Percentiles rank a stretch among this genome's conserved stretches.
Evolutionary conservation across 2,888 invertebrate species (phyloP).

Genomic region (Miltochrista miniata): DNA sequence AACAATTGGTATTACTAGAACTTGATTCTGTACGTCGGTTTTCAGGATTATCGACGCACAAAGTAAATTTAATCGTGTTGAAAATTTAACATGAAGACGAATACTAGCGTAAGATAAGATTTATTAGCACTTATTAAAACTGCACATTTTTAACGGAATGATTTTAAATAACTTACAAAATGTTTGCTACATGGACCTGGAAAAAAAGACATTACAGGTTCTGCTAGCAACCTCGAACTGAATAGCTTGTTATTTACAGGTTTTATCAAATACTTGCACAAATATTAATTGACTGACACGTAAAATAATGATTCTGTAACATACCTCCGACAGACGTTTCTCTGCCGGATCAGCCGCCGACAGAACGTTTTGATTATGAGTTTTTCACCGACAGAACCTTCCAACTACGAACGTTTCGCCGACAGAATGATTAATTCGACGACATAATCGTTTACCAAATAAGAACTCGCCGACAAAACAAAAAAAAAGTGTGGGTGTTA

Average conservation of each 20-base stretch:
- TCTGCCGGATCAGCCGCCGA: no score
- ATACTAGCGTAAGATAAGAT: conserved; percentile 26
- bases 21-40: conserved; percentile 28
- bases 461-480: no score
- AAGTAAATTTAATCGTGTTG: conserved; percentile 58
- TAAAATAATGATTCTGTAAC: no score
- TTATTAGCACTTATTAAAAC: conserved; percentile 9
- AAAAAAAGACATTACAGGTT: no score
- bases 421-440: no score
- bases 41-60: conserved; percentile 63
- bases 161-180: not conserved
- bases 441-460: no score
- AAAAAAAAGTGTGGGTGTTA: no score
- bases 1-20: conserved; percentile 7
- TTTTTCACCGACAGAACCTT: no score
- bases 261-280: not conserved
- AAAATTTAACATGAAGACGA: conserved; percentile 41
- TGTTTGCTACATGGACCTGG: not conserved
- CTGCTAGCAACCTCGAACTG: no score
- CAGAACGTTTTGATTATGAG: no score
- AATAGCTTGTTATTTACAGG: not conserved
- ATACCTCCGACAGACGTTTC: no score
- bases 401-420: no score
- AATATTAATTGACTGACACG: not conserved
- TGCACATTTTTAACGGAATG: conserved; percentile 15